A percentile compares a stretch with the other conserved stretches of the same genome.
phyloP scores from a whole-genome alignment of 2,888 invertebrate species.

The Ochropleura plecta region DNA sequence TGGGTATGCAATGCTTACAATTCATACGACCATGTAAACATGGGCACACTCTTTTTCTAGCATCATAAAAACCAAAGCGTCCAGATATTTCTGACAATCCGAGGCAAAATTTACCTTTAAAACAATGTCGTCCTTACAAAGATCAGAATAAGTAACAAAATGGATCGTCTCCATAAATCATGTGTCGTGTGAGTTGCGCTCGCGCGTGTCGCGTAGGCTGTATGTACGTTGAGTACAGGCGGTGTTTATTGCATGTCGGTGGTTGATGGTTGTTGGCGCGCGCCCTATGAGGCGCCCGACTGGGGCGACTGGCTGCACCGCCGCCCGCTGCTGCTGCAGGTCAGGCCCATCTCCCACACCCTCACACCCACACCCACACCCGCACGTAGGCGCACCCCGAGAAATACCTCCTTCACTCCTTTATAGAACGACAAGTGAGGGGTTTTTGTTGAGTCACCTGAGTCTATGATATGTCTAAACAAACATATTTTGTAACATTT shows the following conservation, averaged over 20 bases:
- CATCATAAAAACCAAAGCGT: not conserved
- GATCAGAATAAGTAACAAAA: not conserved
- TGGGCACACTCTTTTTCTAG: not conserved
- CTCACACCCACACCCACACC: conserved; percentile 28
- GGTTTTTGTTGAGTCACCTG: conserved; percentile 22
- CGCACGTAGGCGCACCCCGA: conserved; percentile 37
- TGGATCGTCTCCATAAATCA: not conserved
- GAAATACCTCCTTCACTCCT: conserved; percentile 26
- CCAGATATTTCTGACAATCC: not conserved
- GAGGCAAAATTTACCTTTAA: not conserved
- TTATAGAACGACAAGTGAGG: conserved; percentile 4
- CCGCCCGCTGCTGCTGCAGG: conserved; percentile 96
- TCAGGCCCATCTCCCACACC: conserved; percentile 87
- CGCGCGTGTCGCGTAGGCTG: conserved; percentile 61
- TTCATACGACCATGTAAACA: conserved; percentile 65
- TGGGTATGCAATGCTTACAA: conserved; percentile 81
- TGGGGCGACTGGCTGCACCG: conserved; percentile 91
- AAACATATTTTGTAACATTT: not conserved
- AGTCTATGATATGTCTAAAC: not conserved
- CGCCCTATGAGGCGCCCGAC: conserved; percentile 86
- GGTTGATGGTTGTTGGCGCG: conserved; percentile 86
- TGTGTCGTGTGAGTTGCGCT: conserved; percentile 68
- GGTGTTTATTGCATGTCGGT: conserved; percentile 89
- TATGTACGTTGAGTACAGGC: conserved; percentile 80
- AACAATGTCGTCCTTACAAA: not conserved